phyloP scores from a whole-genome alignment of 92 coral and sea anemone genomes.

The Parazoanthus swiftii region DNA sequence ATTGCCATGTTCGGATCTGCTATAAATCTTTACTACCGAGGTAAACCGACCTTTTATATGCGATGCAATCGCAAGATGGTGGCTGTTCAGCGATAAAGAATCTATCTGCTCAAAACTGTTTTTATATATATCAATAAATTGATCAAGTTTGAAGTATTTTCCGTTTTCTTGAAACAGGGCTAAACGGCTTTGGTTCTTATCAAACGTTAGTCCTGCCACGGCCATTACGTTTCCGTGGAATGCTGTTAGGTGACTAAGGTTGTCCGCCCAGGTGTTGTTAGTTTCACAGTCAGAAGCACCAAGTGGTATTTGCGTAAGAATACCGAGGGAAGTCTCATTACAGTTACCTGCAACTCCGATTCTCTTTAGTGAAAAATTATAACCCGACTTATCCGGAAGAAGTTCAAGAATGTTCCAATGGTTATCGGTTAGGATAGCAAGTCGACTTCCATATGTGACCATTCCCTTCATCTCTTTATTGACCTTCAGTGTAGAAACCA shows the following conservation, averaged over 20 bases:
- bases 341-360: not conserved
- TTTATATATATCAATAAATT: constrained; percentile 25
- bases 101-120: not conserved
- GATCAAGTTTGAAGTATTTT: not conserved
- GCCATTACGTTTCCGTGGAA: constrained; percentile 46
- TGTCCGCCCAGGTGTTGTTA: constrained; percentile 26
- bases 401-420: not conserved
- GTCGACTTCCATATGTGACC: not conserved
- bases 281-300: not conserved
- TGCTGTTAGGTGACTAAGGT: constrained; percentile 32
- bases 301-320: not conserved
- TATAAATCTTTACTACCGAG: not conserved
- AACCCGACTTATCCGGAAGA: not conserved
- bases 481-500: not conserved
- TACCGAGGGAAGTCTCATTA: not conserved
- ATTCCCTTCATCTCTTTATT: not conserved
- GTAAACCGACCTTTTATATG: not conserved
- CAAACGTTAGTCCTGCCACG: constrained; percentile 19
- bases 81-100: not conserved
- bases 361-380: not conserved
- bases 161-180: constrained; percentile 40
- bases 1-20: not conserved
- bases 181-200: constrained; percentile 6
- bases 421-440: not conserved
- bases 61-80: not conserved